phyloP scores from a whole-genome alignment of 2,113 vertebrate species.

The Calidris pygmaea region DNA sequence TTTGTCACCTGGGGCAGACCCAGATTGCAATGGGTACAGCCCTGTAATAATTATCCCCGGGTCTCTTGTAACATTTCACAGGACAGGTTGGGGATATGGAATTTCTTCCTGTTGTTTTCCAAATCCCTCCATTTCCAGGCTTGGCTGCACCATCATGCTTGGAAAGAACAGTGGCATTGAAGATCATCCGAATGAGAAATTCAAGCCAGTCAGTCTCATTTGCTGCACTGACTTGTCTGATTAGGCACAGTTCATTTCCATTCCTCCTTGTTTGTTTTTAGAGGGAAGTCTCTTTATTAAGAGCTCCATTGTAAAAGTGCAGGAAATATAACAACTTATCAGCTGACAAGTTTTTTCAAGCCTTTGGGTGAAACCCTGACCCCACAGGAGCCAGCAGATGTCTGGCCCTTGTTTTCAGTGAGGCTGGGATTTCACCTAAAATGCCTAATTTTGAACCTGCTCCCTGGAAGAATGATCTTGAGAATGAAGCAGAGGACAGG shows the following conservation, averaged over 20 bases:
- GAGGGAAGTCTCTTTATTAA: background rate
- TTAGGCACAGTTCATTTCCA: background rate
- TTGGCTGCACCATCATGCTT: background rate
- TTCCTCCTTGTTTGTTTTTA: background rate
- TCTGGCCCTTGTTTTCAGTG: background rate
- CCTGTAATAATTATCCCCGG: background rate
- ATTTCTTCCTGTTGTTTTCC: slow-evolving; percentile 41
- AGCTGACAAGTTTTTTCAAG: background rate
- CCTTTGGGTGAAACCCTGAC: background rate
- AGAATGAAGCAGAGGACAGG: background rate
- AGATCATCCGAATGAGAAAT: background rate
- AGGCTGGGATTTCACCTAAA: background rate
- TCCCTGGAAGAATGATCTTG: background rate
- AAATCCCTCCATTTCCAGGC: slow-evolving; percentile 54
- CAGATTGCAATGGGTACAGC: background rate
- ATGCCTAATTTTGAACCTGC: background rate
- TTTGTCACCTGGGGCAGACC: background rate
- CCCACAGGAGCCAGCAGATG: background rate
- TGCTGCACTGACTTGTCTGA: background rate
- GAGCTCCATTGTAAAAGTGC: background rate
- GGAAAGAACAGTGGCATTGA: slow-evolving; percentile 25
- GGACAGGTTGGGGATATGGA: slow-evolving; percentile 8
- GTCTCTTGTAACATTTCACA: slow-evolving; percentile 5
- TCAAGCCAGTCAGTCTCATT: background rate
- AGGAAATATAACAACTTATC: background rate